Base-by-base conservation (phyloP, 2,888 invertebrate species). In the Callimorpha dominula region DNA sequence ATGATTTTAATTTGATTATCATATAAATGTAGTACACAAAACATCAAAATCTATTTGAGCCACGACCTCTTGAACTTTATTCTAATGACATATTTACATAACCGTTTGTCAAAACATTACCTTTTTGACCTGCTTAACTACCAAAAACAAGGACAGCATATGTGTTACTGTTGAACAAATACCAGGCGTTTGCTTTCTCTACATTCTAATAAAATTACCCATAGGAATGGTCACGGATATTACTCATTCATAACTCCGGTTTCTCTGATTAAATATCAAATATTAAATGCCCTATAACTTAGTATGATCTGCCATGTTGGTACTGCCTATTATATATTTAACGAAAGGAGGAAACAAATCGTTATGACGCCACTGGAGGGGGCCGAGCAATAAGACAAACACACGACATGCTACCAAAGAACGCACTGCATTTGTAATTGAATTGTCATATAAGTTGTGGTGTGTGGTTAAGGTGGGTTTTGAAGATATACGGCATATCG, bases 331-430 rank as follows among this genome's bases (percentile, higher is more conserved):
- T 43, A 67, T 12, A n/a, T 67, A 43, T 31, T 43, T 46, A 60
- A 14, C 46, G 43, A 68, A 14, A 66, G 4, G 3, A 68, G 68
- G 68, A 68, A 57, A 68, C 40, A 17, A 0, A 11, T 68, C 43
- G 60, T 68, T 68, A 60, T 68, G 46, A 15, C 17, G 68, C 4
- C 57, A 46, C 57, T 31, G 46, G 5, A 46, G 68, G 68, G 57
- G 20, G 15, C 57, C n/a, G 49, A 9, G 42, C 20, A 52, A 40
- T n/a, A 20, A 31, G 31, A 31, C 31, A 46, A 49, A 50, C 49
- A 17, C 50, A n/a, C 40, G 52, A 52, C 50, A 43, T 52, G 12
- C 15, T 31, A 3, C 42, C 7, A 6, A 40, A 42, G 8, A 40
- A 62, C 42, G 14, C 8, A 8, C 9, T 8, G 15, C 17, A 42